These are phyloP conservation scores for Paguma larvata DNA, from an alignment of 2,797 vertebrate species.

Conservation along the genomic window DNA sequence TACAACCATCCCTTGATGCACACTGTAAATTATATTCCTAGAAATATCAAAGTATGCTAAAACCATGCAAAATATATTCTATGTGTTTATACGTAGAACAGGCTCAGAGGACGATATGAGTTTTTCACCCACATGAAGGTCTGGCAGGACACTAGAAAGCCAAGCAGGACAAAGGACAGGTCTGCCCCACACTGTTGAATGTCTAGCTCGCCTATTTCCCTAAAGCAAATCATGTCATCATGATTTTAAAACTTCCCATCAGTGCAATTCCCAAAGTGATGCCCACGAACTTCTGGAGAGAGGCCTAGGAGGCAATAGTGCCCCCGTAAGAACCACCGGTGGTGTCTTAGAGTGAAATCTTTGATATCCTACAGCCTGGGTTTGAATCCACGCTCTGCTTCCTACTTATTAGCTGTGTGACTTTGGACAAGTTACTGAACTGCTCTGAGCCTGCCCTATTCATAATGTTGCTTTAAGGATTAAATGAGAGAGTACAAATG, in stretches of 20 bases:
- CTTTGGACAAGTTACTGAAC: neutral
- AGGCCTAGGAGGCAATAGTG: neutral
- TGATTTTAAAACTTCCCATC: slow-evolving; percentile 7
- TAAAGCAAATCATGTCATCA: neutral
- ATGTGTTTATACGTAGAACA: neutral
- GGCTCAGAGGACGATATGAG: neutral
- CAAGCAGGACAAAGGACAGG: neutral
- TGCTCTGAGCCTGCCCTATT: neutral
- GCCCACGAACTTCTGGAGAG: neutral
- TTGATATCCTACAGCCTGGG: neutral
- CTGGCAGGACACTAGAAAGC: neutral
- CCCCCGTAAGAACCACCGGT: neutral
- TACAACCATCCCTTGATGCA: neutral
- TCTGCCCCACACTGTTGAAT: neutral
- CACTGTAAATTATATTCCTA: neutral
- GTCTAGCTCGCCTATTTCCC: neutral
- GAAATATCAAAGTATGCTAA: slow-evolving; percentile 8
- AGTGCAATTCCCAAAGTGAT: neutral
- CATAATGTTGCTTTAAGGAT: neutral
- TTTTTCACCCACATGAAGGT: neutral
- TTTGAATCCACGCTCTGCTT: neutral
- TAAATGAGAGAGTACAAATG: neutral
- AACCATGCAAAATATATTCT: neutral
- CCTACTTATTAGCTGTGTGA: neutral
- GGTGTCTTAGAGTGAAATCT: neutral